phyloP scores from a whole-genome alignment of 2,113 vertebrate genomes.

The Syngnathus scovelli region DNA sequence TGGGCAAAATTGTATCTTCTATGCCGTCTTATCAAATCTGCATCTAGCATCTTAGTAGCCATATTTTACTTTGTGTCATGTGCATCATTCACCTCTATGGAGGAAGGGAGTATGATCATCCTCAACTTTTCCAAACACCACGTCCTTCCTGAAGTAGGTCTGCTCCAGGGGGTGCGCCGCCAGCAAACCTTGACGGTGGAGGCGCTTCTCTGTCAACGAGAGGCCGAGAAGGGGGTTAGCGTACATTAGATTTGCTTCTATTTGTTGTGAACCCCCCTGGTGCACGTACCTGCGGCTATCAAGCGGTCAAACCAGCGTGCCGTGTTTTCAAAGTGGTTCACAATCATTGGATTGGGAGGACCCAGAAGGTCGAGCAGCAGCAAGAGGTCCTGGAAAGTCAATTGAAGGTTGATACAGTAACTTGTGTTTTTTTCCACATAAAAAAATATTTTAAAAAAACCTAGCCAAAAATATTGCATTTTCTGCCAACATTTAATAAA shows the following conservation, averaged over 20 bases:
- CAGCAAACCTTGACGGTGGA: constrained; percentile 78
- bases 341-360: constrained; percentile 72
- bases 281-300: constrained; percentile 71
- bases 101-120: constrained; percentile 88
- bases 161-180: constrained; percentile 71
- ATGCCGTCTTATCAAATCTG: not conserved
- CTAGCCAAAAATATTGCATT: too few species aligned
- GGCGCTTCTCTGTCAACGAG: constrained; percentile 73
- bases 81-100: constrained; percentile 65
- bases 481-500: too few species aligned
- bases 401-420: not conserved
- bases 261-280: not conserved
- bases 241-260: not conserved
- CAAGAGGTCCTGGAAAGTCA: constrained; percentile 76
- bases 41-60: too few species aligned
- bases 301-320: constrained; percentile 83
- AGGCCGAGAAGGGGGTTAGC: not conserved
- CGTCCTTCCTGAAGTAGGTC: constrained; percentile 78
- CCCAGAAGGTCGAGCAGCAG: constrained; percentile 85
- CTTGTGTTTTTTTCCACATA: not conserved
- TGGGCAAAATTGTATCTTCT: not conserved
- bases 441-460: too few species aligned
- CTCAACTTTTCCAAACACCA: constrained; percentile 76
- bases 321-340: constrained; percentile 83
- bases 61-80: not conserved